A percentile compares a stretch with the other conserved stretches of the same genome.
Evolutionary conservation across 2,113 vertebrate genomes (phyloP).

Genomic region (Nannospalax galili): DNA sequence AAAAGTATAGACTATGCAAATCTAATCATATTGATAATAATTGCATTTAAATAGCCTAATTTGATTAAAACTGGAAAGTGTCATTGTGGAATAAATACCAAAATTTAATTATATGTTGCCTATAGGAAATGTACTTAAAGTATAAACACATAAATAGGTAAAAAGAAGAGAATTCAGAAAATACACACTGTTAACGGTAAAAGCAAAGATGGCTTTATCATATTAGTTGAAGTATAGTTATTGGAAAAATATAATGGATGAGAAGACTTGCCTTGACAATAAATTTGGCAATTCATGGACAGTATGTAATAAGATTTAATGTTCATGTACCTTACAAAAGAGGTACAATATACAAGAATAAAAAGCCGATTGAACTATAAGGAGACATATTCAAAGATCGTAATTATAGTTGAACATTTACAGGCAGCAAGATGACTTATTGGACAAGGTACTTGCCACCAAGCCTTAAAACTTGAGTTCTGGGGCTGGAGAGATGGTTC

Average conservation of each 20-base stretch:
- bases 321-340: neutral
- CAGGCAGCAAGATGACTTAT: neutral
- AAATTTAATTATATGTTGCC: neutral
- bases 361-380: neutral
- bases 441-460: neutral
- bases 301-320: neutral
- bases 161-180: neutral
- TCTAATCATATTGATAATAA: neutral
- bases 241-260: neutral
- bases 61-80: neutral
- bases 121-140: neutral
- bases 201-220: neutral
- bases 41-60: neutral
- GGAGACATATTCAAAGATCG: neutral
- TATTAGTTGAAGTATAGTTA: neutral
- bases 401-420: neutral
- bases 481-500: too few relatives aligned
- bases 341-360: neutral
- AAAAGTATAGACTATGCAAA: neutral
- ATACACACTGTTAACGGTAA: neutral
- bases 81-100: neutral
- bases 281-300: neutral
- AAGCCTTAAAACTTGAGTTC: neutral
- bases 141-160: neutral
- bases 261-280: neutral